Evolutionary conservation across 2,113 vertebrate genomes (phyloP).

Genomic region (Trogon surrucura): DNA sequence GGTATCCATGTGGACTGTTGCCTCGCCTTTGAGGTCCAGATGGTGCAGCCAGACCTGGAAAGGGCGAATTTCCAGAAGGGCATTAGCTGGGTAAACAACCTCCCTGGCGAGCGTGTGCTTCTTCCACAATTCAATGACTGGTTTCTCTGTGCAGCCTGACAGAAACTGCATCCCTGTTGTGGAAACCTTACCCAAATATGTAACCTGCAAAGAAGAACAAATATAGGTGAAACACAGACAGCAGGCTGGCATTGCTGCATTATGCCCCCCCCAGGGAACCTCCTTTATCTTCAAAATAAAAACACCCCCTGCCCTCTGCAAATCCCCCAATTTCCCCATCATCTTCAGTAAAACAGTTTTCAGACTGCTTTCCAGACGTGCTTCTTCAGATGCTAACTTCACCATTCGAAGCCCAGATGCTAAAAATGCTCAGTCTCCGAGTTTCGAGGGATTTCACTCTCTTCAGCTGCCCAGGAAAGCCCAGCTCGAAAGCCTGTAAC

Average conservation of each 20-base stretch:
- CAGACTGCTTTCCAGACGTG: neutral
- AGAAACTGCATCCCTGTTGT: conserved; percentile 92
- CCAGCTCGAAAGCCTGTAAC: neutral
- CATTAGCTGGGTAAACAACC: conserved; percentile 77
- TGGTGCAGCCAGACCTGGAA: conserved; percentile 98
- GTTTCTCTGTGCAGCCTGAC: conserved; percentile 95
- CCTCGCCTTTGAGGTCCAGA: conserved; percentile 88
- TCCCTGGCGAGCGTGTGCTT: conserved; percentile 79
- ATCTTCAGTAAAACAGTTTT: neutral
- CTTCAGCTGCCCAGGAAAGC: neutral
- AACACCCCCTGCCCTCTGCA: fast-evolving
- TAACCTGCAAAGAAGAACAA: conserved; percentile 83
- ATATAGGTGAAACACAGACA: conserved; percentile 3
- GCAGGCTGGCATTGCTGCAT: neutral
- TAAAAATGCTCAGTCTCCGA: neutral
- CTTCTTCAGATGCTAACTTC: neutral
- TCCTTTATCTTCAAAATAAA: neutral
- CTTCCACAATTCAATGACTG: conserved; percentile 93
- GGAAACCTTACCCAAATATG: conserved; percentile 93
- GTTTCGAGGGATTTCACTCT: neutral
- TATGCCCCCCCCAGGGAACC: neutral
- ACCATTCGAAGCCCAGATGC: neutral
- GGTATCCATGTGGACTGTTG: conserved; percentile 92
- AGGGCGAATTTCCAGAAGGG: conserved; percentile 95
- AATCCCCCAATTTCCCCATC: neutral